Base-by-base conservation (phyloP, 2,113 vertebrate genomes). In the Apteryx mantelli region DNA sequence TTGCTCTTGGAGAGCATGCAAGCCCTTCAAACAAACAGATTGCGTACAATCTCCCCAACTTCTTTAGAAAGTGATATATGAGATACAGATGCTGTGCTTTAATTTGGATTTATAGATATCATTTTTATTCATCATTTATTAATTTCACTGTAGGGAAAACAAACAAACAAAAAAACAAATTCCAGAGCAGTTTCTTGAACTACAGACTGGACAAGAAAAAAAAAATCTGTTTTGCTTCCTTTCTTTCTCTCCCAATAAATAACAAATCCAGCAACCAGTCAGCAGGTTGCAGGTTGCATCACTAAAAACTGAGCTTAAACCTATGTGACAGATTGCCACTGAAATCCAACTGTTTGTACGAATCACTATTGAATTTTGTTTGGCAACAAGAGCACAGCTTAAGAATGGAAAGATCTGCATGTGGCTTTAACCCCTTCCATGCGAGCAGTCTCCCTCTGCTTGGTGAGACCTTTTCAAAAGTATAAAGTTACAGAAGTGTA, bases 361-460 rank as follows among this genome's bases (percentile, higher is more conserved):
- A 95, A 70, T 94, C 93, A 70, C 97, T 96, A 48, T 96, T 93
- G 95, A 92, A 97, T 96, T 89, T 94, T 97, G 96, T 93, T 97
- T 94, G 94, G 94, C 95, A 91, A 95, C 85, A 96, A 90, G 93
- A 96, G 63, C 69, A 11, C 79, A 90, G 94, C 93, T 93, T 96
- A 82, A 95, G 88, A 81, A 88, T 94, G 91, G 91, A 75, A 76
- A 82, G 82, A 94, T 88, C 69, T 86, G 79, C 85, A 71, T 91
- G 36, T 40, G 85, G 88, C 76, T 83, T 91, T 96, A 96, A 97
- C 93, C 93, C 91, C 61, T 93, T 94, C 85, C 2, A 0, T 46
- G 42, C 38, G 34, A 9, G 6, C 1, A 0, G n/a, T 81, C 91
- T 71, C 64, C 87, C 9, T 70, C 87, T 24, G 6, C 77, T 56